Evolutionary conservation across 2,888 invertebrate species (phyloP), one percentile per base, ranked within the genome.

Genomic region (Lepidochrysops patricia): DNA sequence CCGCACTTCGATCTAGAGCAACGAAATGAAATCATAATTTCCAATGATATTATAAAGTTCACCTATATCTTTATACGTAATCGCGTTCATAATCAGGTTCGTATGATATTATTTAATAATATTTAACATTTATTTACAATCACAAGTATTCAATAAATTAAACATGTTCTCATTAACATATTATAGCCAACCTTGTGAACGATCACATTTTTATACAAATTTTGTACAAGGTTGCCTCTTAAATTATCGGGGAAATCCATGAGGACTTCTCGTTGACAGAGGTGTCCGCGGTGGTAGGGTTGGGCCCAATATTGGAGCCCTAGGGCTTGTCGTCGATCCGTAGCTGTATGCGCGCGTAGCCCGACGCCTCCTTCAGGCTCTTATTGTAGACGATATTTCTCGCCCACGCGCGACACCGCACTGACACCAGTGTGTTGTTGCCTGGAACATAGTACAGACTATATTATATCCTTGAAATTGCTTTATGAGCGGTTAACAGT

Each of bases 341-440:
- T 1, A 86, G 62, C 52, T 73, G 69, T 12, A 87, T 71, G 2
- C 84, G 73, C 0, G 84, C 76, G 70, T 86, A 87, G 0, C 89
- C 89, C 0, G 82, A 76, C 0, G 78, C 74, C 26, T 87, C 85
- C 60, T 86, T 87, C 4, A 87, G 23, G 26, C 88, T 87, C 65
- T 82, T 83, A 68, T 76, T 80, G 74, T 93, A 93, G 1, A 80
- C 61, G 0, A 94, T 91, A 74, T 94, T 94, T 76, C 91, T 91
- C 0, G 94, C 94, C 93, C 93, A 94, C 25, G 92, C 92, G 56
- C 92, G 84, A 77, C 94, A 94, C 56, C 93, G 77, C 4, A 88
- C 68, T 1, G 69, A 67, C 1, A 75, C 70, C 1, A 65, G 61
- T 0, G 63, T 68, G 60, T 78, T 75, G 61, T 78, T 75, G 2